Conservation (phyloP, 2,113 vertebrate genomes). For the Petaurus breviceps region DNA sequence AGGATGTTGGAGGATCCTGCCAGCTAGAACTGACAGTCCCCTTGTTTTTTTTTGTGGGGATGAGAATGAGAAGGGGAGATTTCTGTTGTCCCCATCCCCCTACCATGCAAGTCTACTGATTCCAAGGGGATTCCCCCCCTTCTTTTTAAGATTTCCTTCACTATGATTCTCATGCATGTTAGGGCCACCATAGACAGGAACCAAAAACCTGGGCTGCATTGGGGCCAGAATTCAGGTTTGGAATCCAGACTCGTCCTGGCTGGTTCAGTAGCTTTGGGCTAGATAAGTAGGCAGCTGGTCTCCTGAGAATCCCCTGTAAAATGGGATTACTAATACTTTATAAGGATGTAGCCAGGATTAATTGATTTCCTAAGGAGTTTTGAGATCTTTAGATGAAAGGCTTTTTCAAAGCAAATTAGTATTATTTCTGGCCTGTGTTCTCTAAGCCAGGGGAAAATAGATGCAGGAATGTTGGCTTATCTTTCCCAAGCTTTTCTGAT, state of each 20-base stretch:
- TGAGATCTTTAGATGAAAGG: slow-evolving; percentile 58
- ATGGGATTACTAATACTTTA: slow-evolving; percentile 32
- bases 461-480: background rate
- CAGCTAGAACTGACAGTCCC: background rate
- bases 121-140: background rate
- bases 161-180: background rate
- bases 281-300: slow-evolving; percentile 42
- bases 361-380: slow-evolving; percentile 49
- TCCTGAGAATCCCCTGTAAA: slow-evolving; percentile 56
- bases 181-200: background rate
- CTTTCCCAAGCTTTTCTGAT: slow-evolving; percentile 8
- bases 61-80: no score
- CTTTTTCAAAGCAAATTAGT: slow-evolving; percentile 28
- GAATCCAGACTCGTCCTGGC: slow-evolving; percentile 22
- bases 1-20: background rate
- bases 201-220: background rate
- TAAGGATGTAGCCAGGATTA: slow-evolving; percentile 41
- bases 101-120: background rate
- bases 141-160: background rate
- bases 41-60: background rate
- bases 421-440: background rate
- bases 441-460: slow-evolving; percentile 21
- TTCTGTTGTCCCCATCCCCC: background rate
- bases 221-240: background rate
- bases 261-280: slow-evolving; percentile 25